phyloP scores from a whole-genome alignment of 2,888 invertebrate species.

The Phyllotreta cruciferae region DNA sequence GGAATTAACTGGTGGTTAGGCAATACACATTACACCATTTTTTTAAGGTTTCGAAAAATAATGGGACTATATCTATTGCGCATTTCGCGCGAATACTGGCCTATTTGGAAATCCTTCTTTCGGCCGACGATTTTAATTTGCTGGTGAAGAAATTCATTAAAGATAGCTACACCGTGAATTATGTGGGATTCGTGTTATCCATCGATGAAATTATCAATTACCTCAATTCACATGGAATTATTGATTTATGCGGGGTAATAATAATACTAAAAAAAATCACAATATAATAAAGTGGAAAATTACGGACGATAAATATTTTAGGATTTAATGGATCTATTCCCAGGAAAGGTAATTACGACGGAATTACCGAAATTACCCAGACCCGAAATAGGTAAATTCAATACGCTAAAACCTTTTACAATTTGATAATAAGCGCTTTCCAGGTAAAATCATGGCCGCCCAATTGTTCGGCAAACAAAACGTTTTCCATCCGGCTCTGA shows the following conservation, averaged over 20 bases:
- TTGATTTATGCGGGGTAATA: slow-evolving; percentile 66
- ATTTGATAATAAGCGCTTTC: neutral
- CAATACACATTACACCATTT: neutral
- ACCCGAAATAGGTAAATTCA: slow-evolving; percentile 67
- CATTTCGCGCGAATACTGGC: slow-evolving; percentile 79
- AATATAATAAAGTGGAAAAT: neutral
- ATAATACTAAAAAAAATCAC: neutral
- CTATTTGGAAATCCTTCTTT: slow-evolving; percentile 73
- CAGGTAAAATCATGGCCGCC: slow-evolving; percentile 53
- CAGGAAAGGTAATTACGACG: slow-evolving; percentile 71
- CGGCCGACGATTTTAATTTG: slow-evolving; percentile 75
- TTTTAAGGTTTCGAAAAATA: slow-evolving; percentile 69
- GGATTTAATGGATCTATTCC: slow-evolving; percentile 65
- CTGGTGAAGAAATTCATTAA: slow-evolving; percentile 78
- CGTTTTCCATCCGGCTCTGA: slow-evolving; percentile 68
- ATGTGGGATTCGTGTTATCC: slow-evolving; percentile 75
- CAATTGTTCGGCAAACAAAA: slow-evolving; percentile 64
- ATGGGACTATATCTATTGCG: slow-evolving; percentile 76
- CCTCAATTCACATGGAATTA: slow-evolving; percentile 62
- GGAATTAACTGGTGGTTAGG: too few relatives aligned
- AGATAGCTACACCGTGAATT: slow-evolving; percentile 79
- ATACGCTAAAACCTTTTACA: neutral
- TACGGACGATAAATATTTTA: slow-evolving; percentile 6
- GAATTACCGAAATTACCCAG: slow-evolving; percentile 73
- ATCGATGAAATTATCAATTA: slow-evolving; percentile 72